Conservation (phyloP, 2,888 invertebrate genomes). For the Eristalis pertinax region DNA sequence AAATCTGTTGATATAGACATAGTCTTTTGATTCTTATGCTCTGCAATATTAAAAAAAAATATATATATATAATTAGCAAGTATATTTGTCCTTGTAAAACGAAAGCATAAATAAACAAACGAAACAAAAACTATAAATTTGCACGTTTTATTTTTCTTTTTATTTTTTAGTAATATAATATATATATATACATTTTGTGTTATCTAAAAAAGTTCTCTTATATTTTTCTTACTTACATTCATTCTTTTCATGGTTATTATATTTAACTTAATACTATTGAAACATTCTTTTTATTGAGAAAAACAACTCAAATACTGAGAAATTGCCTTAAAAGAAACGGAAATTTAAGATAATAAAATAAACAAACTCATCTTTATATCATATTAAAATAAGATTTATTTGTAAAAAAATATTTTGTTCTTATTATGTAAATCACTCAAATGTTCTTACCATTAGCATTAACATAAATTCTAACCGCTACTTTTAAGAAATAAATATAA, state of each 20-base stretch:
- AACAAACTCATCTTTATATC: slow-evolving; percentile 56
- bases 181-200: slow-evolving; percentile 26
- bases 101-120: slow-evolving; percentile 38
- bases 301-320: slow-evolving; percentile 36
- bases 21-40: background rate
- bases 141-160: slow-evolving; percentile 34
- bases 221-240: slow-evolving; percentile 33
- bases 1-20: background rate
- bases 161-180: slow-evolving; percentile 34
- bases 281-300: slow-evolving; percentile 32
- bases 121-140: slow-evolving; percentile 42
- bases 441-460: slow-evolving; percentile 70
- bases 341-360: slow-evolving; percentile 47
- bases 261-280: slow-evolving; percentile 26
- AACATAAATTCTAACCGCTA: slow-evolving; percentile 59
- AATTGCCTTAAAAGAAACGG: slow-evolving; percentile 52
- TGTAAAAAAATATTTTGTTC: slow-evolving; percentile 72
- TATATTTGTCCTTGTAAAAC: background rate
- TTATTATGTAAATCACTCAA: slow-evolving; percentile 74
- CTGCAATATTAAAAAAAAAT: background rate
- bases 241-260: slow-evolving; percentile 16
- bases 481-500: slow-evolving; percentile 66
- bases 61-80: background rate
- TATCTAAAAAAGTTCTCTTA: slow-evolving; percentile 35
- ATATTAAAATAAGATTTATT: slow-evolving; percentile 72